Percentiles rank a stretch among this genome's conserved stretches.
These are phyloP conservation scores for Emesis furor DNA, from an alignment of 2,888 invertebrate species.

Conservation along the genomic window DNA sequence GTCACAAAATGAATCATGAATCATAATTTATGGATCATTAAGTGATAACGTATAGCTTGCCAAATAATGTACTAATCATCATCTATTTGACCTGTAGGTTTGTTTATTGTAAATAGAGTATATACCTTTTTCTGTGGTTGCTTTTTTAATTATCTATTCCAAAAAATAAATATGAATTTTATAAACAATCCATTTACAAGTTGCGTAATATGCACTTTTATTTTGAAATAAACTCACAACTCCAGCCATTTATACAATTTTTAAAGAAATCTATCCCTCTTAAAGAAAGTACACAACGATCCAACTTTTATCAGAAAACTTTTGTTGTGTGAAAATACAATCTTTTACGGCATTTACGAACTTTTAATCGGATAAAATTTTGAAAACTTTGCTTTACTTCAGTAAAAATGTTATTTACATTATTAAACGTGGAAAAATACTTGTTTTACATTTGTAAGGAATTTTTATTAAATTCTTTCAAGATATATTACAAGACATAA, in stretches of 20 bases:
- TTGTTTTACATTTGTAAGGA: not conserved
- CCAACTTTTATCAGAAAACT: slow-evolving; percentile 20
- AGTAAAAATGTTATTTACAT: slow-evolving; percentile 8
- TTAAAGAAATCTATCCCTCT: slow-evolving; percentile 8
- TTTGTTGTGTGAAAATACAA: slow-evolving; percentile 20
- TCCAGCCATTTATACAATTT: not conserved
- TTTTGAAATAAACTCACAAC: not conserved
- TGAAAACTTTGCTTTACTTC: not conserved
- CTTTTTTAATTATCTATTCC: too few relatives aligned
- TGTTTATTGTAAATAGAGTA: not conserved
- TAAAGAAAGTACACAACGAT: slow-evolving; percentile 1
- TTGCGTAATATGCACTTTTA: not conserved
- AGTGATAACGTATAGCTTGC: not conserved
- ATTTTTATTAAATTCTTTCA: not conserved
- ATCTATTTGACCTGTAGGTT: not conserved
- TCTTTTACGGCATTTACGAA: slow-evolving; percentile 14
- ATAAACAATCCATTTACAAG: not conserved
- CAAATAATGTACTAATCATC: slow-evolving; percentile 15
- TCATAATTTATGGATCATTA: slow-evolving; percentile 13
- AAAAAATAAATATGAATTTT: too few relatives aligned
- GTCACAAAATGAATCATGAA: slow-evolving; percentile 11
- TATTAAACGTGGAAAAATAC: not conserved
- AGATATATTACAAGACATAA: too few relatives aligned
- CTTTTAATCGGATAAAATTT: slow-evolving; percentile 9
- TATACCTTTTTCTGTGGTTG: not conserved